These are phyloP conservation scores for Orbicella faveolata DNA, from an alignment of 64 coral and sea anemone genomes.

Conservation along the genomic window DNA sequence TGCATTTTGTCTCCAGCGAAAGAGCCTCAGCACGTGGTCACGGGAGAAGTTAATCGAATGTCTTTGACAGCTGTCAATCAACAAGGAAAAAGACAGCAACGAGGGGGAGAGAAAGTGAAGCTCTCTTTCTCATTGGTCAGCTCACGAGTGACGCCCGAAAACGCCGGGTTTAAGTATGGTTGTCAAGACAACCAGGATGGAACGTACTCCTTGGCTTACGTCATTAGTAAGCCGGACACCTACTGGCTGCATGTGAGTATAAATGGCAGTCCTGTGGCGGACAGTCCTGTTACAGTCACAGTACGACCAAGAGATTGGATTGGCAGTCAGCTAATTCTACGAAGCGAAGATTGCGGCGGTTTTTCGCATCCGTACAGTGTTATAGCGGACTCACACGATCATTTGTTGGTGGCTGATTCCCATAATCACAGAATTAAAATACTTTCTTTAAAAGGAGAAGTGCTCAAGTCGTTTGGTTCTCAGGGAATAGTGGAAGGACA, in stretches of 20 bases:
- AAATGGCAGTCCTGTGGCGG: constrained; percentile 49
- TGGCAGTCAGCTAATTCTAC: constrained; percentile 49
- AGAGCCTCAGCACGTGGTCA: constrained; percentile 37
- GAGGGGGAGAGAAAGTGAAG: constrained; percentile 57
- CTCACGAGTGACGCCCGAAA: constrained; percentile 25
- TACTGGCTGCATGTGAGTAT: constrained; percentile 65
- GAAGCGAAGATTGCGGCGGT: constrained; percentile 61
- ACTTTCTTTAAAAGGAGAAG: constrained; percentile 37
- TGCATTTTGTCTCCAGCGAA: constrained; percentile 28
- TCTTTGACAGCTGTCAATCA: constrained; percentile 62
- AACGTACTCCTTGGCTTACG: constrained; percentile 54
- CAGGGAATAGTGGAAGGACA: constrained; percentile 44
- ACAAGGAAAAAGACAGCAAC: constrained; percentile 48
- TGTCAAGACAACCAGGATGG: constrained; percentile 66
- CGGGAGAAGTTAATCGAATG: constrained; percentile 56
- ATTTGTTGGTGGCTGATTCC: constrained; percentile 68
- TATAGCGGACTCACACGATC: constrained; percentile 10
- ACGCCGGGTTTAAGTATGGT: constrained; percentile 58
- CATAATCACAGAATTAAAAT: constrained; percentile 71
- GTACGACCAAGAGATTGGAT: constrained; percentile 78
- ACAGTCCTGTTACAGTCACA: constrained; percentile 56
- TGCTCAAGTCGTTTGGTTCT: constrained; percentile 43
- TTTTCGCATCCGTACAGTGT: constrained; percentile 70
- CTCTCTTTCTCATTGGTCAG: constrained; percentile 23
- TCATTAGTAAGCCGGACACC: constrained; percentile 53